These are phyloP conservation scores for Scaptomyza flava DNA, from an alignment of 2,888 invertebrate species.

Conservation along the genomic window DNA sequence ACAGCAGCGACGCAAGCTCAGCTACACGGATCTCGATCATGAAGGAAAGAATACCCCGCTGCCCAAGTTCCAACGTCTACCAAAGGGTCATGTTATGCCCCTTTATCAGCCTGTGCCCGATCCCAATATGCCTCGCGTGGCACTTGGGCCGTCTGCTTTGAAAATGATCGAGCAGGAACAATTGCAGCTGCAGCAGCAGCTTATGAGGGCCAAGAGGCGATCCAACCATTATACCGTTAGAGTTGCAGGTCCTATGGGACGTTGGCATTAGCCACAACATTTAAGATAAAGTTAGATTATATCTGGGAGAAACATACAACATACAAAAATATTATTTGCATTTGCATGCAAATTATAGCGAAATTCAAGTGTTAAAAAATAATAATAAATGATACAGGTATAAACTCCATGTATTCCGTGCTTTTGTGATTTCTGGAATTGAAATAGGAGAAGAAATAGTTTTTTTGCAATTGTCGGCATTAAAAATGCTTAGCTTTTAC, in stretches of 20 bases:
- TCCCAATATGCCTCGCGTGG: constrained; percentile 49
- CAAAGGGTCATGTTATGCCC: constrained; percentile 10
- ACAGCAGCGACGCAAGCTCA: constrained; percentile 62
- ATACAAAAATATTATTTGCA: not conserved
- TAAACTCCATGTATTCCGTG: not conserved
- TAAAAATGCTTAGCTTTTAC: too few species aligned
- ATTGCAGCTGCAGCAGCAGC: constrained; percentile 32
- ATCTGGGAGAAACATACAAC: not conserved
- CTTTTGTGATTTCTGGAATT: not conserved
- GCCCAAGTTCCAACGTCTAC: constrained; percentile 50
- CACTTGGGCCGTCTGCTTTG: constrained; percentile 41
- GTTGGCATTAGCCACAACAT: constrained; percentile 35
- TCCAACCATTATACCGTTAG: constrained; percentile 40
- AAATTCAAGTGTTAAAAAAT: constrained; percentile 44
- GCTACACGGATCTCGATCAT: constrained; percentile 64
- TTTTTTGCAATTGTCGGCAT: too few species aligned
- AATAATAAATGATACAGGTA: not conserved
- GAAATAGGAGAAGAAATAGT: too few species aligned
- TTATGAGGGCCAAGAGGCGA: constrained; percentile 36
- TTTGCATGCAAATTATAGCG: constrained; percentile 15
- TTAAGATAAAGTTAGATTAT: not conserved
- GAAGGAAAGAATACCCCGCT: constrained; percentile 69
- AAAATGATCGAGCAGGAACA: constrained; percentile 56
- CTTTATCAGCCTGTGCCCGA: constrained; percentile 14
- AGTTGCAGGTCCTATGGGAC: constrained; percentile 47